Conservation (phyloP, 2,797 vertebrate genomes). For the Sebastes steindachneri region DNA sequence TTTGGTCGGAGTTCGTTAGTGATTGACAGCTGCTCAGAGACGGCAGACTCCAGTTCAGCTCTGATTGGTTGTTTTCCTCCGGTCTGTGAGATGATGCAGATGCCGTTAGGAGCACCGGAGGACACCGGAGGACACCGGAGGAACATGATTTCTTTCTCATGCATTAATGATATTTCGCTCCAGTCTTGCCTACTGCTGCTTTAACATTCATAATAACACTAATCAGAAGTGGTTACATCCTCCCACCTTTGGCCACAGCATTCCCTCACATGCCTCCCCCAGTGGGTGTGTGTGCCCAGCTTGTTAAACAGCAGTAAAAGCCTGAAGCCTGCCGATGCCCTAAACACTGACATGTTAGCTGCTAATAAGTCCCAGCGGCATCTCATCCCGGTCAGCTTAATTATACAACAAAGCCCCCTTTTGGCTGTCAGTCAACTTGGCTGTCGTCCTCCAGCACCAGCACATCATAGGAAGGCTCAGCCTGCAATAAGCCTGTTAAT, state of each 20-base stretch:
- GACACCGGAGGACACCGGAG: no score
- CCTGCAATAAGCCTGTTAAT: constrained; percentile 36
- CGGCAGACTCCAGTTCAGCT: no score
- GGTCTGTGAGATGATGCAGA: no score
- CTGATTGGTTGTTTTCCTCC: no score
- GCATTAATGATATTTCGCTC: no score
- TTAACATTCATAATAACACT: neutral
- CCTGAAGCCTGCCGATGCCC: neutral
- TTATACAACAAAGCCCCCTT: constrained; percentile 28
- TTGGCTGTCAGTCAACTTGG: constrained; percentile 34
- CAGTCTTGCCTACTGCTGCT: no score
- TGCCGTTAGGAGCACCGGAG: no score
- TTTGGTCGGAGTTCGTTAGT: no score
- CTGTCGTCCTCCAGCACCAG: constrained; percentile 17
- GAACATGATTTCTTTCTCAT: no score
- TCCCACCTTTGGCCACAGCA: neutral
- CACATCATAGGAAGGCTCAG: constrained; percentile 10
- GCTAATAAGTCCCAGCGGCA: constrained; percentile 30
- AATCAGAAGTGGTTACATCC: neutral
- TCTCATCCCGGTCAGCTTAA: constrained; percentile 42
- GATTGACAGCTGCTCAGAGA: no score
- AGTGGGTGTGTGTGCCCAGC: neutral
- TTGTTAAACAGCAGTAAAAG: constrained; percentile 3
- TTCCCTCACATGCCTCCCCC: neutral
- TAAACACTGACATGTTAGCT: constrained; percentile 22